A percentile compares a stretch with the other conserved stretches of the same genome.
phyloP scores from a whole-genome alignment of 2,113 vertebrate species.

The Atractosteus spatula region DNA sequence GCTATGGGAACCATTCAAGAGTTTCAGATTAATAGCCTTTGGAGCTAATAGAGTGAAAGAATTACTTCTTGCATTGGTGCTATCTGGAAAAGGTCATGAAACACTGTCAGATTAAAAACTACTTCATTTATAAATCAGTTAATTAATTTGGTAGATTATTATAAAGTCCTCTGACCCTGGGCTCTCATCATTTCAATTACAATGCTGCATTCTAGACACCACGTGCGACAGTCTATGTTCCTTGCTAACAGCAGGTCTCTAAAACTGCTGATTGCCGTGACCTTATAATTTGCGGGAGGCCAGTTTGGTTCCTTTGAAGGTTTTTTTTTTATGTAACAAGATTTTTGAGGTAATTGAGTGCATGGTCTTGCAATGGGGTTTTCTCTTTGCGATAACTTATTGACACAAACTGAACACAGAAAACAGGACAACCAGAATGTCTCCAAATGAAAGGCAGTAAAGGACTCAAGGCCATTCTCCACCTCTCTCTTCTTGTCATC shows the following conservation, averaged over 20 bases:
- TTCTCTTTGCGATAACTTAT: no score
- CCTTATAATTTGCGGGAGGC: neutral
- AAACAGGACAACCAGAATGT: no score
- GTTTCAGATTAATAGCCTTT: neutral
- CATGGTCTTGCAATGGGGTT: neutral
- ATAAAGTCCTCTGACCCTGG: neutral
- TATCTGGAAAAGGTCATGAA: slow-evolving; percentile 6
- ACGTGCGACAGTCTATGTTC: neutral
- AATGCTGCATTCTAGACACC: no score
- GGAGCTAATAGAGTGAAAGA: slow-evolving; percentile 24
- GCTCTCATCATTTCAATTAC: neutral
- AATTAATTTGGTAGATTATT: slow-evolving; percentile 5
- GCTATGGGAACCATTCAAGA: slow-evolving; percentile 12
- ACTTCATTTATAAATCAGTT: neutral
- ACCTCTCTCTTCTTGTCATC: no score
- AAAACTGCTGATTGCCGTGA: neutral
- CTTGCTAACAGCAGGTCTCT: neutral
- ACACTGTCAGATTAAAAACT: neutral
- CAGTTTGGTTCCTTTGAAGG: neutral
- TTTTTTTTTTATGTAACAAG: neutral
- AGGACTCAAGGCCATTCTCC: no score
- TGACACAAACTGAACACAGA: no score
- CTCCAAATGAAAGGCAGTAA: no score
- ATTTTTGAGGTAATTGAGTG: neutral
- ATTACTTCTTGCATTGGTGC: slow-evolving; percentile 14